Conservation (phyloP, 2,888 invertebrate genomes). For the Colletes collaris region DNA sequence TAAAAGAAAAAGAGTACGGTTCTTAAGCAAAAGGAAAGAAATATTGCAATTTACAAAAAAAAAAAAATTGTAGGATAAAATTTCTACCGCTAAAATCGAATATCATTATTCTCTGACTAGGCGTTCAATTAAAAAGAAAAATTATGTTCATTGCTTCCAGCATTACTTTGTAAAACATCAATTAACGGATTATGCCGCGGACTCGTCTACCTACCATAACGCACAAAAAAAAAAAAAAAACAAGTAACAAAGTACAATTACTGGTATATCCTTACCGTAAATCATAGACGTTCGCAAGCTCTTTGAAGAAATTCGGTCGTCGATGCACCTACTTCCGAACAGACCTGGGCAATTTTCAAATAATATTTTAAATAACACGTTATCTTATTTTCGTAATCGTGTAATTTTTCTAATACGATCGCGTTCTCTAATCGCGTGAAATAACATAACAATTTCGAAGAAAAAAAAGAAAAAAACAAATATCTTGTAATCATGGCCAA, state of each 20-base stretch:
- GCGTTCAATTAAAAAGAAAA: constrained; percentile 55
- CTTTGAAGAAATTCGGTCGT: constrained; percentile 50
- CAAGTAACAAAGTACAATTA: constrained; percentile 73
- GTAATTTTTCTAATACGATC: too few relatives aligned
- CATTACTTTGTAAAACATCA: constrained; percentile 57
- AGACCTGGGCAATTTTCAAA: too few relatives aligned
- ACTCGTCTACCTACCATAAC: constrained; percentile 76
- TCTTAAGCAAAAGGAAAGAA: constrained; percentile 34
- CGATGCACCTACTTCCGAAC: constrained; percentile 9
- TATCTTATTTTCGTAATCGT: too few relatives aligned
- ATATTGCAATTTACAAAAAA: constrained; percentile 37
- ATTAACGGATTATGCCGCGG: constrained; percentile 81
- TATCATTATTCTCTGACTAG: constrained; percentile 61
- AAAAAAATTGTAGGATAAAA: constrained; percentile 38
- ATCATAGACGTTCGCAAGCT: constrained; percentile 49
- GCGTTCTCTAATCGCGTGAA: too few relatives aligned
- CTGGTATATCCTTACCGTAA: constrained; percentile 46
- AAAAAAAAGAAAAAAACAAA: too few relatives aligned
- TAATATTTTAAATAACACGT: too few relatives aligned
- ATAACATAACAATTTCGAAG: too few relatives aligned
- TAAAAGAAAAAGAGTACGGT: constrained; percentile 11
- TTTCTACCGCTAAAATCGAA: constrained; percentile 52
- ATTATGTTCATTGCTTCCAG: constrained; percentile 49
- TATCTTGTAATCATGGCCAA: too few relatives aligned
- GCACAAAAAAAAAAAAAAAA: constrained; percentile 74